These are phyloP conservation scores for Poeciliopsis infans DNA, from an alignment of 2,797 vertebrate genomes.

Conservation along the genomic window DNA sequence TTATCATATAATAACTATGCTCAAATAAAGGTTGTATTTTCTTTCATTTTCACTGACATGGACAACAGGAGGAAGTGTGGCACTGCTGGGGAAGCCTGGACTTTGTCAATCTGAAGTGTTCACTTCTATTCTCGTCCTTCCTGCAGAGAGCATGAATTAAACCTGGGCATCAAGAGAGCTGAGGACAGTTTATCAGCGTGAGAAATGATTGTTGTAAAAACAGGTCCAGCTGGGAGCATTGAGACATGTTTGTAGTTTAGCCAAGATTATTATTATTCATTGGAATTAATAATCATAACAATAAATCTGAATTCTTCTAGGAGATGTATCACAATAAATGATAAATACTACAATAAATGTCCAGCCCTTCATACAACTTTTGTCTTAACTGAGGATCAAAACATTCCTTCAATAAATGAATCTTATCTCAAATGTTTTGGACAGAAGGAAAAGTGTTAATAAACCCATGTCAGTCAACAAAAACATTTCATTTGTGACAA, in stretches of 20 bases:
- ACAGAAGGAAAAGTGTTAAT: background rate
- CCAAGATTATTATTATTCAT: background rate
- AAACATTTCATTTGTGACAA: background rate
- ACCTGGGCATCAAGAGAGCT: conserved; percentile 25
- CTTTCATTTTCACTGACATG: background rate
- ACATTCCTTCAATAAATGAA: background rate
- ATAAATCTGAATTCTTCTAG: too few relatives aligned
- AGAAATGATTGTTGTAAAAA: background rate
- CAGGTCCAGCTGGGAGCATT: background rate
- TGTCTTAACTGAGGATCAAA: background rate
- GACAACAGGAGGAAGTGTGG: background rate
- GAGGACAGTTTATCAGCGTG: background rate
- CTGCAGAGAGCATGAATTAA: conserved; percentile 32
- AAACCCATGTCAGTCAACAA: background rate
- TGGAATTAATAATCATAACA: too few relatives aligned
- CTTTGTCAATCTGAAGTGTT: conserved; percentile 1
- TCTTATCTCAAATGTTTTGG: background rate
- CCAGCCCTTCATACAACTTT: background rate
- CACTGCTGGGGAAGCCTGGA: conserved; percentile 1
- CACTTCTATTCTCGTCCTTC: conserved; percentile 47
- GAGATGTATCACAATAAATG: too few relatives aligned
- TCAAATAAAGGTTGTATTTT: background rate
- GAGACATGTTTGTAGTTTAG: background rate
- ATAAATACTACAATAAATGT: too few relatives aligned
- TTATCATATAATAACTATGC: background rate